phyloP scores from a whole-genome alignment of 2,888 invertebrate genomes.

The Philereme vetulata region DNA sequence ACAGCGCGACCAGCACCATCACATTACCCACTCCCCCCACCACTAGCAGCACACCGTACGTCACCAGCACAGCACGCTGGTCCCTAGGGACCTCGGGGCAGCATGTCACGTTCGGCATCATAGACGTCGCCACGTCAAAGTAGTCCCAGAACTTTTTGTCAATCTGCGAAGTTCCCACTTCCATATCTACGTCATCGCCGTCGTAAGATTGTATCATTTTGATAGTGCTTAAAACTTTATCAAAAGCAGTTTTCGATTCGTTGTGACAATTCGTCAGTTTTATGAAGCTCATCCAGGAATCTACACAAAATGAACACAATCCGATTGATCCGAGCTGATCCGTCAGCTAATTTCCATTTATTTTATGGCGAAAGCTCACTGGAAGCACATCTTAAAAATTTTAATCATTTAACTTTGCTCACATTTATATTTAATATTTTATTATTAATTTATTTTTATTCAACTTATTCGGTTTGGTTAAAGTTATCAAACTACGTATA shows the following conservation, averaged over 20 bases:
- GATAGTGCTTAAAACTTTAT: too few species aligned
- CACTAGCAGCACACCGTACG: constrained; percentile 85
- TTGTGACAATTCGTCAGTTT: neutral
- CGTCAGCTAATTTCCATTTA: neutral
- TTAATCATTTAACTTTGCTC: neutral
- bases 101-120: constrained; percentile 31
- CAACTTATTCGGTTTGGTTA: too few species aligned
- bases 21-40: constrained; percentile 89
- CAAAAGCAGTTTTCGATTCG: neutral
- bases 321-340: neutral
- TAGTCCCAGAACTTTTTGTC: constrained; percentile 70
- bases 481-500: neutral
- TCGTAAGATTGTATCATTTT: constrained; percentile 16
- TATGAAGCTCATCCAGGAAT: neutral
- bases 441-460: too few species aligned
- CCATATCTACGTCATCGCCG: constrained; percentile 8
- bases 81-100: constrained; percentile 48
- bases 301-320: constrained; percentile 13
- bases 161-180: constrained; percentile 46
- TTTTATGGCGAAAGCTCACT: neutral
- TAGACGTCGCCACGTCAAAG: constrained; percentile 53
- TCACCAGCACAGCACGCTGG: constrained; percentile 77
- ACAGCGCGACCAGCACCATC: constrained; percentile 87
- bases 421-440: neutral
- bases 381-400: neutral